A percentile compares a stretch with the other conserved stretches of the same genome.
phyloP scores from a whole-genome alignment of 2,797 vertebrate genomes.

The Tenualosa thibaudeaui region DNA sequence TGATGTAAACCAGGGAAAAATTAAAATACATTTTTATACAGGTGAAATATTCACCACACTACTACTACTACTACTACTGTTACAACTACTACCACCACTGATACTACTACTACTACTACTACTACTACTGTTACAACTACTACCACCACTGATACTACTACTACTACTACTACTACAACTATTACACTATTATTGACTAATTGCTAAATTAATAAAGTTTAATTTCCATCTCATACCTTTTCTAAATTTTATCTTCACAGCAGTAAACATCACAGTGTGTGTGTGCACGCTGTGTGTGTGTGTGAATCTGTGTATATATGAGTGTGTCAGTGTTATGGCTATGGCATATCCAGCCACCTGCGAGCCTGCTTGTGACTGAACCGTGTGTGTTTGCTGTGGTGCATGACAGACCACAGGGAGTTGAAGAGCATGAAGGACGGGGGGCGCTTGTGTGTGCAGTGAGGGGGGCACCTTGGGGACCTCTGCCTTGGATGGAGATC shows the following conservation, averaged over 20 bases:
- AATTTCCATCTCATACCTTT: not conserved
- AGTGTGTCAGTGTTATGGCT: not conserved
- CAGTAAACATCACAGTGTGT: not conserved
- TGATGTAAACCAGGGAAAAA: slow-evolving; percentile 12
- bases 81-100: not conserved
- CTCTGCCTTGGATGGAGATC: slow-evolving; percentile 42
- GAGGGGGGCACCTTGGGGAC: slow-evolving; percentile 27
- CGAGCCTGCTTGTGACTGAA: slow-evolving; percentile 82
- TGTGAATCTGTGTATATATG: not conserved
- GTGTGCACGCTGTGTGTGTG: not conserved
- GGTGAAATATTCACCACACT: not conserved
- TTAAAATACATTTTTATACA: slow-evolving; percentile 2
- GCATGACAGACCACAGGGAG: slow-evolving; percentile 89
- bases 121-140: too few species aligned
- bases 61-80: too few species aligned
- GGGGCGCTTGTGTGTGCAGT: slow-evolving; percentile 58
- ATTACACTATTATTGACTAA: too few species aligned
- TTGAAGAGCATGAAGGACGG: slow-evolving; percentile 84
- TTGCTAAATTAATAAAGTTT: not conserved
- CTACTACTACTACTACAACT: too few species aligned
- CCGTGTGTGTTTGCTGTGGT: slow-evolving; percentile 81
- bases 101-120: not conserved
- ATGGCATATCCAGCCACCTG: slow-evolving; percentile 83
- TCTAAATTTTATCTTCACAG: not conserved
- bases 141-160: too few species aligned